A percentile compares a stretch with the other conserved stretches of the same genome.
Evolutionary conservation across 2,797 vertebrate genomes (phyloP).

Genomic region (Pipistrellus pygmaeus): DNA sequence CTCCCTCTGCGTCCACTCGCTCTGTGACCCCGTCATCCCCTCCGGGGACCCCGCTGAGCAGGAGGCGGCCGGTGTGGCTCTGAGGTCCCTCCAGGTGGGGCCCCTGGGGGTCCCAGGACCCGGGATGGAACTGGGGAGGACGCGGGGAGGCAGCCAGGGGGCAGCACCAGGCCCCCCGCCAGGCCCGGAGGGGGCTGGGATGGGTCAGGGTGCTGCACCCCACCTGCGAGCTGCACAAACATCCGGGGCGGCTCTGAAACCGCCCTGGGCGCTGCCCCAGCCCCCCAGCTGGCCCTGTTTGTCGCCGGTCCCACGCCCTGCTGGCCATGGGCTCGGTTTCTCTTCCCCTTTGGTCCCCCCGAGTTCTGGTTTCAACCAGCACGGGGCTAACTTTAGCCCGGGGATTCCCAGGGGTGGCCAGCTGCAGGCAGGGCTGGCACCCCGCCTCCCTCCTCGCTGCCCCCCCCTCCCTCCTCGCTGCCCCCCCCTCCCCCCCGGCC

Average conservation of each 20-base stretch:
- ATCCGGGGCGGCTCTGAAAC: background rate
- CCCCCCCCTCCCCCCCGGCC: too few species aligned
- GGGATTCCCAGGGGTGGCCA: slow-evolving; percentile 74
- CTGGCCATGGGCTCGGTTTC: slow-evolving; percentile 20
- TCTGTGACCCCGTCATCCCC: background rate
- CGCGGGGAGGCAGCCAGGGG: background rate
- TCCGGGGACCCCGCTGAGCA: background rate
- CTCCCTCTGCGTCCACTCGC: background rate
- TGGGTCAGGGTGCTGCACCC: background rate
- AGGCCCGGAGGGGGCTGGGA: background rate
- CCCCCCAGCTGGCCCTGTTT: slow-evolving; percentile 70
- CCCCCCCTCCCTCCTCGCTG: background rate
- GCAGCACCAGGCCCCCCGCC: background rate
- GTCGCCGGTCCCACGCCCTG: background rate
- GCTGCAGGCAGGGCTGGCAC: slow-evolving; percentile 36
- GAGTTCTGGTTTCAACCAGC: slow-evolving; percentile 74
- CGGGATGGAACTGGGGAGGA: background rate
- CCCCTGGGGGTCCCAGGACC: background rate
- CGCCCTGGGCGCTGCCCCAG: rapidly evolving
- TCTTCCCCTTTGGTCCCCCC: slow-evolving; percentile 1
- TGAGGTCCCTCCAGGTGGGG: background rate
- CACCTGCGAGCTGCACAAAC: slow-evolving; percentile 14
- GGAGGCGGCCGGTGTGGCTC: background rate
- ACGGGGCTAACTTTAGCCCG: slow-evolving; percentile 72
- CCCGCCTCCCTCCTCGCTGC: background rate